Base-by-base conservation (phyloP, 2,113 vertebrate species). In the Gopherus evgoodei region DNA sequence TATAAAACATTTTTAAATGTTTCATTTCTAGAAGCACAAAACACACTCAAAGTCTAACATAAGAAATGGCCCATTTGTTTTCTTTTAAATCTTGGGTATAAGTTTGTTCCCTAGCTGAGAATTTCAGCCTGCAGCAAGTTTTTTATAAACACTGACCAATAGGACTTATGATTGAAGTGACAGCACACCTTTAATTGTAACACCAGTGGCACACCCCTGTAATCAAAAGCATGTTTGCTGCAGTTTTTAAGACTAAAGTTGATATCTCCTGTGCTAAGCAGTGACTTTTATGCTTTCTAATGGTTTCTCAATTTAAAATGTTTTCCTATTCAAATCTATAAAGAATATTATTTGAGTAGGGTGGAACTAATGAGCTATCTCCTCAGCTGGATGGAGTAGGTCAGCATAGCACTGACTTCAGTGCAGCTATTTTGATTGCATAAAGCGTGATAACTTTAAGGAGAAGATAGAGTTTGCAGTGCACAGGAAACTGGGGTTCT, bases 161-260 rank as follows among this genome's bases (percentile, higher is more conserved):
- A 82, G 35, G 50, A n/a, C 87, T 95, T 94, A 13, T 97, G 95
- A 92, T 93, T 96, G 93, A 97, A 92, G 81, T 95, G 95, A 93
- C 94, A 96, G 95, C 54, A 93, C 86, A 85, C 44, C 75, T 91
- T n/a, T 97, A 93, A 93, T 95, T 96, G 97, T 94, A 96, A 86
- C 82, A 27, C 44, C 88, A 1, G 90, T 96, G 90, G 94, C 89
- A 83, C 75, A 91, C 92, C 75, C 96, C 86, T 95, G 83, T 89
- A 93, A 92, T 82, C 81, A 91, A 90, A 88, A 95, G 65, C 89
- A 91, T 90, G 17, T 79, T 47, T 92, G 75, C 90, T 94, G 92
- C 87, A 80, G 72, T 90, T 97, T 95, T 90, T 57, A 88, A 95
- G 42, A 91, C 88, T 69, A 90, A 97, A 95, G 87, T 84, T 50